Conservation (phyloP, 2,797 vertebrate species). For the Diceros bicornis region DNA sequence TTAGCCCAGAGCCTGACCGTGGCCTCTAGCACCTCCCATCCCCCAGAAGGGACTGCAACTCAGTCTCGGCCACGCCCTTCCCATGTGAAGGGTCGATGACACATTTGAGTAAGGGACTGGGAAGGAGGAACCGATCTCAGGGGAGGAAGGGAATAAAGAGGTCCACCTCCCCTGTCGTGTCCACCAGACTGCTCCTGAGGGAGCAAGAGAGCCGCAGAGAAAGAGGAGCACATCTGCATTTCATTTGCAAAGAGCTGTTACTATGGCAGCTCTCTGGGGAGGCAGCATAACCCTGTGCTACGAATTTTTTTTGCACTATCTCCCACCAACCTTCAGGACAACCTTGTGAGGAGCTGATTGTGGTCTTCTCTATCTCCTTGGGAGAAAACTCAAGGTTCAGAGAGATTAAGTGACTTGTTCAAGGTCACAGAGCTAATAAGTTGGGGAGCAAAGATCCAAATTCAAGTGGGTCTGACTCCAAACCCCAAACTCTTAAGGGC, state of each 20-base stretch:
- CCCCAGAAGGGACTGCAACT: no score
- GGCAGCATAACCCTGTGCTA: neutral
- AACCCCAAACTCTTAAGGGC: neutral
- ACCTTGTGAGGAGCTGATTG: neutral
- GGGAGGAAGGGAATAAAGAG: neutral
- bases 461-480: neutral
- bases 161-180: accelerated
- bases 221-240: neutral
- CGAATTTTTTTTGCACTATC: neutral
- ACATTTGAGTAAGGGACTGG: neutral
- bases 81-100: neutral
- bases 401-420: neutral
- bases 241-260: neutral
- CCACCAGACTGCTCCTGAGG: neutral
- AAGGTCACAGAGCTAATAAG: neutral
- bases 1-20: neutral
- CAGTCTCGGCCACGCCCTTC: neutral
- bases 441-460: neutral
- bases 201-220: neutral
- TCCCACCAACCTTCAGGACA: neutral
- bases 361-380: neutral
- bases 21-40: neutral
- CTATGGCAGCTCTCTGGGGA: no score
- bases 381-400: neutral
- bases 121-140: neutral